Evolutionary conservation across 2,888 invertebrate species (phyloP), one percentile per base, ranked within the genome.

Genomic region (Rhagophthalmus giganteus): DNA sequence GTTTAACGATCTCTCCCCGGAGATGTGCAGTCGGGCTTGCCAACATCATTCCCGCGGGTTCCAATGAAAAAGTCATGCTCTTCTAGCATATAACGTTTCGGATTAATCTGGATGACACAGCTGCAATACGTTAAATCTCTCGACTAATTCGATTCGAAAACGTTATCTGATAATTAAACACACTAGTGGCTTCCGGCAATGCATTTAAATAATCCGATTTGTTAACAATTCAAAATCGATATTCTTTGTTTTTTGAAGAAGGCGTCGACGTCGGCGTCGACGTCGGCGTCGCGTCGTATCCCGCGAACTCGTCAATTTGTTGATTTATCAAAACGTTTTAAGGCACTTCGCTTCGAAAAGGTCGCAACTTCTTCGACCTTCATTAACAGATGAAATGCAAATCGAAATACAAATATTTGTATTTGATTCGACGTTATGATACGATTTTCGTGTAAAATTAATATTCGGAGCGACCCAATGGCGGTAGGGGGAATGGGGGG

Each of bases 131-230:
- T 20, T 47, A 33, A 47, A 47, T 47, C 47, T 47, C 47, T 39
- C 39, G 20, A 39, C 39, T 47, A 47, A 47, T 47, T 47, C 39
- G 47, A 47, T 38, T 47, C 47, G 38, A 38, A 47, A 47, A 39
- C 33, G 47, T 47, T 47, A 47, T 47, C 47, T 47, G 47, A 47
- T 47, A 47, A 47, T 47, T 47, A 47, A 47, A 47, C 47, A 44
- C 33, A 39, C 39, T 20, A 31, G 32, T 39, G 39, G 47, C 27
- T 47, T 39, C 38, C 39, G 27, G 20, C 38, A 39, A 39, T 39
- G 39, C 39, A 39, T 30, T 47, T 47, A 47, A 47, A 34, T 44
- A 44, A 34, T 26, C 33, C 40, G 32, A 37, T 45, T 34, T 45
- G 35, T 37, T 45, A 37, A 45, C 35, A 28, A 44, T 12, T 34